These are phyloP conservation scores for Capreolus pygargus DNA, from an alignment of 2,113 vertebrate genomes.

Conservation along the genomic window DNA sequence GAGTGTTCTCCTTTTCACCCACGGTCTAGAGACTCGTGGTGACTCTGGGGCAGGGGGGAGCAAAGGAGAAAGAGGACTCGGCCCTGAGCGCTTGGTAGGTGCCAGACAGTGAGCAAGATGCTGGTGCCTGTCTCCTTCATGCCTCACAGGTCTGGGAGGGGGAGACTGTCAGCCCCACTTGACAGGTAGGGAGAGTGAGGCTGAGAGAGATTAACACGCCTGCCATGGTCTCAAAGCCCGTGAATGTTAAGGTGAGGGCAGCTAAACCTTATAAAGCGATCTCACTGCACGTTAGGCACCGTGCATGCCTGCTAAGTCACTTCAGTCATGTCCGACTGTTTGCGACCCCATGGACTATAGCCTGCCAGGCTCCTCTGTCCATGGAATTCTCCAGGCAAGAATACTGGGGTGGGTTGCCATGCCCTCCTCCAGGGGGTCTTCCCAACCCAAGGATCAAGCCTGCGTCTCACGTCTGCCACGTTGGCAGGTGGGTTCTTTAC, in stretches of 20 bases:
- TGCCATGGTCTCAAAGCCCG: neutral
- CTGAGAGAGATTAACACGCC: neutral
- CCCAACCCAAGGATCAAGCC: neutral
- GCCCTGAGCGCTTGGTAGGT: fast-evolving
- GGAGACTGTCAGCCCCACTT: neutral
- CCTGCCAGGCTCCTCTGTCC: neutral
- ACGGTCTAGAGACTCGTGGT: neutral
- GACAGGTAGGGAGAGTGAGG: neutral
- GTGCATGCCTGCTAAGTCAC: neutral
- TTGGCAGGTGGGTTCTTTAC: neutral
- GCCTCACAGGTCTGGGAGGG: neutral
- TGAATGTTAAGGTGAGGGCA: neutral
- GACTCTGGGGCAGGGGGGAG: neutral
- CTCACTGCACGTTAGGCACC: fast-evolving
- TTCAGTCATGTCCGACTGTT: neutral
- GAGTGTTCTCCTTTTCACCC: too few relatives aligned
- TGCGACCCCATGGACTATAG: neutral
- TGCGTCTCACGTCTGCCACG: neutral
- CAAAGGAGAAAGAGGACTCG: neutral
- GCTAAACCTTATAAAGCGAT: neutral
- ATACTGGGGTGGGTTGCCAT: neutral
- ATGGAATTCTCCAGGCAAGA: neutral
- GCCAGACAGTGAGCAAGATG: neutral
- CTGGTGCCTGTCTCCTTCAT: neutral
- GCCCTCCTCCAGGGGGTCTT: neutral